Evolutionary conservation across 2,113 vertebrate species (phyloP).

Genomic region (Mastomys natalensis): DNA sequence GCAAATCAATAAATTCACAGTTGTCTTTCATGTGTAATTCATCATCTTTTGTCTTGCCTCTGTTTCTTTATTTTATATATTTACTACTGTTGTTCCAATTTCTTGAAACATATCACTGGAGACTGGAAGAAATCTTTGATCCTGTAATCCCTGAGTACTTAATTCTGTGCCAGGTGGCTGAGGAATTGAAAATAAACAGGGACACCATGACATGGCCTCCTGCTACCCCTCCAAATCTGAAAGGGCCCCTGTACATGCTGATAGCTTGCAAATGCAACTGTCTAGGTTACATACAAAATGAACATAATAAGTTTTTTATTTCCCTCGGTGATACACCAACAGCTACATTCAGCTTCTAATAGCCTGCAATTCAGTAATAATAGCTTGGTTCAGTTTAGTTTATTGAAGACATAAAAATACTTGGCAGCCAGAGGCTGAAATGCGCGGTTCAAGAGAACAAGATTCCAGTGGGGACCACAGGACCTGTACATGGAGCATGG

Average conservation of each 20-base stretch:
- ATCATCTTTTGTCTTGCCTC: not conserved
- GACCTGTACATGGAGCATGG: constrained; percentile 53
- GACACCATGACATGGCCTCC: not conserved
- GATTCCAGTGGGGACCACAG: constrained; percentile 60
- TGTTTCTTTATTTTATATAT: not conserved
- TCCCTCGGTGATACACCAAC: constrained; percentile 82
- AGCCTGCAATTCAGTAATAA: constrained; percentile 83
- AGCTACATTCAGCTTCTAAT: constrained; percentile 79
- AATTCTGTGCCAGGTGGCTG: constrained; percentile 5
- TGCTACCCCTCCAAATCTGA: constrained; percentile 59
- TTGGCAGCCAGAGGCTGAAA: constrained; percentile 79
- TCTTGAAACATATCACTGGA: constrained; percentile 11
- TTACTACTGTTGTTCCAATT: not conserved
- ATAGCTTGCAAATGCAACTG: constrained; percentile 76
- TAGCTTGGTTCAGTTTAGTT: constrained; percentile 83
- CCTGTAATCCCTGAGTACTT: not conserved
- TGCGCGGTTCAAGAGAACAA: constrained; percentile 74
- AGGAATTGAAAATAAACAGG: not conserved
- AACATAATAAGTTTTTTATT: constrained; percentile 83
- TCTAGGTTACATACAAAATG: constrained; percentile 79
- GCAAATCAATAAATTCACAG: not conserved
- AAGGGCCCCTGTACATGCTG: constrained; percentile 50
- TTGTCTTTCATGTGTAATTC: constrained; percentile 31
- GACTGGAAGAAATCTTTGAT: not conserved
- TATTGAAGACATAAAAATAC: constrained; percentile 83